A percentile compares a stretch with the other conserved stretches of the same genome.
phyloP scores from a whole-genome alignment of 2,888 invertebrate genomes.

The Blastobasis lacticolella region DNA sequence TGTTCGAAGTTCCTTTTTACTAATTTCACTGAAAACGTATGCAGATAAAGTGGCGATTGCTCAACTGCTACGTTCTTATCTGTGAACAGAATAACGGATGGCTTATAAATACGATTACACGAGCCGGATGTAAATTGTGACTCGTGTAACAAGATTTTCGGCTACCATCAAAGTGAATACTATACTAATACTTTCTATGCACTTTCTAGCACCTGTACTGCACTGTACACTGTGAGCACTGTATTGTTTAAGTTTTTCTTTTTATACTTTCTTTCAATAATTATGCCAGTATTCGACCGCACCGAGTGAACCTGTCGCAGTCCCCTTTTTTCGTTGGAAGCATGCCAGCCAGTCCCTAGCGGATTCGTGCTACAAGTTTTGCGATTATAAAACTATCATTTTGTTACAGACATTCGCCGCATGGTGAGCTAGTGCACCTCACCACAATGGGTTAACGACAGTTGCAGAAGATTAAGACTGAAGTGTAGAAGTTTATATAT shows the following conservation, averaged over 20 bases:
- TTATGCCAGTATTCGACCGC: too few relatives aligned
- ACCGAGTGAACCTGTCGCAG: too few relatives aligned
- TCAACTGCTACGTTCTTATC: slow-evolving; percentile 1
- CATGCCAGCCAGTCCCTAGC: too few relatives aligned
- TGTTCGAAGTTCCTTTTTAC: too few relatives aligned
- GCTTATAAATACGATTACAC: slow-evolving; percentile 1
- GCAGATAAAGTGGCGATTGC: background rate
- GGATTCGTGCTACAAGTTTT: too few relatives aligned
- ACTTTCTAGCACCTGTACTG: too few relatives aligned
- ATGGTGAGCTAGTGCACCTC: slow-evolving; percentile 10
- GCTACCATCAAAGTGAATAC: too few relatives aligned
- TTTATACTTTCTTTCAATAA: too few relatives aligned
- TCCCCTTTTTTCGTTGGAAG: too few relatives aligned
- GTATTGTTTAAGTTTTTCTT: too few relatives aligned
- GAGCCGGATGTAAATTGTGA: slow-evolving; percentile 2
- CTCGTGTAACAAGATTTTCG: background rate
- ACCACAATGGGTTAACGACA: slow-evolving; percentile 29
- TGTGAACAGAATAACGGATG: background rate
- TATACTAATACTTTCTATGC: too few relatives aligned
- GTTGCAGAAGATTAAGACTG: slow-evolving; percentile 12
- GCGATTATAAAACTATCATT: background rate
- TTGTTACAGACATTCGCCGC: slow-evolving; percentile 23
- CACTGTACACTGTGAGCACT: too few relatives aligned
- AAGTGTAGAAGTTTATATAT: slow-evolving; percentile 3
- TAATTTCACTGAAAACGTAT: background rate